These are phyloP conservation scores for Notiomystis cincta DNA, from an alignment of 2,113 vertebrate species.

Conservation along the genomic window DNA sequence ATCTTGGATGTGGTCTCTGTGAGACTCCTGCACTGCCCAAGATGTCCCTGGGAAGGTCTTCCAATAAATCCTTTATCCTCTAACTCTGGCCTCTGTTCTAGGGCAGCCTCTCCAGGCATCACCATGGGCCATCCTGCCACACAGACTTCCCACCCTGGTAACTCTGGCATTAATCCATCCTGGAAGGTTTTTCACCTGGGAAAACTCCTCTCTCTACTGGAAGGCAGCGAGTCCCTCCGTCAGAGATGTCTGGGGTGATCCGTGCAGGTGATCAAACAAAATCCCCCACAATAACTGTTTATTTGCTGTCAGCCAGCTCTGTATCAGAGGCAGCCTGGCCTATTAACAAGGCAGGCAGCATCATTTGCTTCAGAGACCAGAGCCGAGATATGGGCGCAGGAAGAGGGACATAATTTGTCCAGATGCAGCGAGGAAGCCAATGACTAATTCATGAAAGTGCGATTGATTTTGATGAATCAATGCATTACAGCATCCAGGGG, in stretches of 20 bases:
- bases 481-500: constrained; percentile 8
- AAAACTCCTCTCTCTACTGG: not conserved
- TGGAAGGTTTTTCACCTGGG: not conserved
- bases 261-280: constrained; percentile 5
- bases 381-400: not conserved
- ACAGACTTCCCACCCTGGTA: accelerated
- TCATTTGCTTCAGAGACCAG: not conserved
- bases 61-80: no score
- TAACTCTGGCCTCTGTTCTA: no score
- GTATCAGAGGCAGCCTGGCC: not conserved
- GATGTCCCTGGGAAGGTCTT: no score
- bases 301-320: not conserved
- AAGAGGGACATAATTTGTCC: constrained; percentile 44
- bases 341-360: not conserved
- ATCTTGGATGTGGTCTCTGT: no score
- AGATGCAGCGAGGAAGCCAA: constrained; percentile 32
- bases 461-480: constrained; percentile 67
- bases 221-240: not conserved
- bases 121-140: accelerated
- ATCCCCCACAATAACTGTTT: not conserved
- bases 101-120: no score
- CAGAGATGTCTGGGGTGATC: not conserved
- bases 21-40: no score
- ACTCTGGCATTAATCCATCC: not conserved
- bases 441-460: constrained; percentile 64